Evolutionary conservation across 2,797 vertebrate species (phyloP).

Genomic region (Micromesistius poutassou): DNA sequence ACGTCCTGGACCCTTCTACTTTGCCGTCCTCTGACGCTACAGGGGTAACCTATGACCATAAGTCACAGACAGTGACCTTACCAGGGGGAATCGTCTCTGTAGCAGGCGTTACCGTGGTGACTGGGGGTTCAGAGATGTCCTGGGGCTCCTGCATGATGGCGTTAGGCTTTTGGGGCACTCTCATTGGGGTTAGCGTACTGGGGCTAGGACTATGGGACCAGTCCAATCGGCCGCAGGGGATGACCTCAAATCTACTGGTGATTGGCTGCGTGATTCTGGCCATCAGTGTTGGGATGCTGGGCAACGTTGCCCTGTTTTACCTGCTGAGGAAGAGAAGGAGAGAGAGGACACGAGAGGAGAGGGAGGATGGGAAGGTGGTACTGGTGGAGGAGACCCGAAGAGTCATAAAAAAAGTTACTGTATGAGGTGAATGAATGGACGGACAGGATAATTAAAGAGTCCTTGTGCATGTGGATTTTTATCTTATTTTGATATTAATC

Average conservation of each 20-base stretch:
- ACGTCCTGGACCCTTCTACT: conserved; percentile 58
- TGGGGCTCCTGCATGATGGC: conserved; percentile 74
- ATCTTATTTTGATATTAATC: neutral
- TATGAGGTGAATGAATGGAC: conserved; percentile 40
- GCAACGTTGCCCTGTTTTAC: conserved; percentile 46
- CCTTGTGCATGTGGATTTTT: neutral
- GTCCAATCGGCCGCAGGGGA: neutral
- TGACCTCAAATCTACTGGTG: conserved; percentile 59
- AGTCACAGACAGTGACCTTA: conserved; percentile 65
- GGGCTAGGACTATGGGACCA: conserved; percentile 72
- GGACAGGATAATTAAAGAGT: neutral
- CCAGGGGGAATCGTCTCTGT: conserved; percentile 72
- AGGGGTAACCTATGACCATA: conserved; percentile 64
- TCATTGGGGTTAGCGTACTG: conserved; percentile 70
- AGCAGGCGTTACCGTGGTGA: conserved; percentile 71
- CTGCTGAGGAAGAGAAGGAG: conserved; percentile 56
- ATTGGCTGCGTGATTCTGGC: conserved; percentile 69
- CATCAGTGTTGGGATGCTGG: conserved; percentile 50
- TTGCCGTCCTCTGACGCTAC: conserved; percentile 36
- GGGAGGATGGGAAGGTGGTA: conserved; percentile 68
- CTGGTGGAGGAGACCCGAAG: conserved; percentile 58
- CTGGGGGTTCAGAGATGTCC: conserved; percentile 73
- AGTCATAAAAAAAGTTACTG: conserved; percentile 75
- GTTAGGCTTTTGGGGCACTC: conserved; percentile 73
- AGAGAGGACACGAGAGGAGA: conserved; percentile 32